Evolutionary conservation across 2,797 vertebrate genomes (phyloP), one percentile per base, ranked within the genome.

Genomic region (Odontamblyopus rebecca): DNA sequence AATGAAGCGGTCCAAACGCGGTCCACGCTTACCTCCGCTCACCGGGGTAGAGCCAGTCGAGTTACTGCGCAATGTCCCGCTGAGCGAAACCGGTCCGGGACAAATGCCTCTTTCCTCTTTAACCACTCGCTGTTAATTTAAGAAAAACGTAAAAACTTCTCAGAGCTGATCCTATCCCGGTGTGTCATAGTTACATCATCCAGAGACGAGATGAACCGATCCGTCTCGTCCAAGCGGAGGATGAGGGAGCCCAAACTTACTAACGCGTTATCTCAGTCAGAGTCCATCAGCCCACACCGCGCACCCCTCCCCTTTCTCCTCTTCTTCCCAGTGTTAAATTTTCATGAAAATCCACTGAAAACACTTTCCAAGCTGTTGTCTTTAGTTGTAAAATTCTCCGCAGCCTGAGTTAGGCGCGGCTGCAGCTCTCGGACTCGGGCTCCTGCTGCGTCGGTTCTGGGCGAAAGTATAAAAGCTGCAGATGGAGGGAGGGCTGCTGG

Each of bases 131-230:
- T 69, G 73, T 41, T 65, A 35, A 70, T 76, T 19, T 61, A n/a
- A 62, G 35, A 53, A 69, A 69, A 78, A 61, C 50, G 1, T 56
- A 72, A 79, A 68, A 65, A 30, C 26, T 32, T 35, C 19, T 56
- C 7, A 61, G 65, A 62, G 51, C 54, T 27, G 63, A 35, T 60
- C 77, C 61, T 65, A 82, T 71, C 60, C 62, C 54, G 57, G 69
- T 48, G 73, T 69, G 77, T 83, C 77, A 78, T 68, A 75, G 85
- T 90, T 88, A 91, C 91, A 92, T 93, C 88, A 90, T 87, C 85
- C 80, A 73, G 70, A 74, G 71, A 82, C 78, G 5, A 71, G 72
- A 27, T 69, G 67, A 77, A 60, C 35, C 66, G 32, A 81, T 74
- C 60, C 48, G 77, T 76, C 66, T 57, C 80, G 59, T 51, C 71